Base-by-base conservation (phyloP, 2,888 invertebrate species). In the Plebejus argus region DNA sequence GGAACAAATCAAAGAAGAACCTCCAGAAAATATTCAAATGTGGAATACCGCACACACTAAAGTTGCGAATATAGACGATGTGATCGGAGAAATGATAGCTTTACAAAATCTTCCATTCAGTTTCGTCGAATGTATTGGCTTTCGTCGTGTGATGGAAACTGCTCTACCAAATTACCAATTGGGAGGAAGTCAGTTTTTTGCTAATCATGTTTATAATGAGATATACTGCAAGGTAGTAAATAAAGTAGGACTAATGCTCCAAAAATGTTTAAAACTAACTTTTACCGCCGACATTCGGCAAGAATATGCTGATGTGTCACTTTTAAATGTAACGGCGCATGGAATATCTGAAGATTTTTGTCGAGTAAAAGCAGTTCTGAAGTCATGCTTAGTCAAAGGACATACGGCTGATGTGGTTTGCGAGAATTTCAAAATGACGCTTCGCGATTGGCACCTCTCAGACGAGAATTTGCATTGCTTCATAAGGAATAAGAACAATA, bases 91-190 rank as follows among this genome's bases (percentile, higher is more conserved):
- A 82, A 82, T 84, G 82, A 81, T 82, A 79, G 82, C 82, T 39
- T 80, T 84, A 70, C 82, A 83, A 81, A 78, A 84, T 76, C 78
- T 82, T 8, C 80, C 83, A 7, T 82, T 82, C 76, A 80, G 80
- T 82, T 84, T 84, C 77, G 82, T 84, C 20, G 83, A 83, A 81
- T 82, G 82, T 49, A 79, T 82, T 18, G 83, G 83, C 71, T 82
- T 83, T 80, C 78, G 79, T 10, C 79, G 80, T 78, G 61, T 81
- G 76, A 80, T 82, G 79, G 80, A 83, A 76, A 77, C 77, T 10
- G 77, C 70, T 74, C 78, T 79, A 74, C 83, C 81, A 56, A 82
- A 81, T 81, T 83, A 83, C 79, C 79, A 82, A 6, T 81, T 83
- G 79, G 81, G 80, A 77, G 81, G 80, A 28, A 76, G 81, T 72